Evolutionary conservation across 64 coral and sea anemone species (phyloP).

Genomic region (Orbicella faveolata): DNA sequence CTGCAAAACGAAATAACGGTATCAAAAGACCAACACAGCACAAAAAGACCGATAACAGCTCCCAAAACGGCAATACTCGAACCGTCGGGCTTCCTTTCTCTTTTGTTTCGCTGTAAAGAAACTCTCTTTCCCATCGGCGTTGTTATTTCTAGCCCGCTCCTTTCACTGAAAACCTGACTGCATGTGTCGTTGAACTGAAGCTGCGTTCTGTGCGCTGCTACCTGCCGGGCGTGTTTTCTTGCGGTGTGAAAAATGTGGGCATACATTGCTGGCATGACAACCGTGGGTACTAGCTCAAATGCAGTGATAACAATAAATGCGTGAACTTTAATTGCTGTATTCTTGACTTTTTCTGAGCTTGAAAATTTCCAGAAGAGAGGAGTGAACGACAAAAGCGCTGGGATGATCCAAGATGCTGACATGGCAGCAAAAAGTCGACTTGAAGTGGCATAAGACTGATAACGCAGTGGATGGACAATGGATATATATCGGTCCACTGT

Average conservation of each 20-base stretch:
- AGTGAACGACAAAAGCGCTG: background rate
- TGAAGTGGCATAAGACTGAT: slow-evolving; percentile 9
- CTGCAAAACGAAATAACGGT: slow-evolving; percentile 47
- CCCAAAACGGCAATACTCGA: slow-evolving; percentile 43
- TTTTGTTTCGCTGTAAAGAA: background rate
- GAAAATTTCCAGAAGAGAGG: slow-evolving; percentile 51
- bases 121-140: background rate
- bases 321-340: slow-evolving; percentile 21
- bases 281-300: slow-evolving; percentile 43
- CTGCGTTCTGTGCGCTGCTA: background rate
- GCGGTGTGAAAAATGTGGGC: slow-evolving; percentile 30
- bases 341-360: slow-evolving; percentile 1
- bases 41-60: slow-evolving; percentile 46
- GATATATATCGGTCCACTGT: slow-evolving; percentile 49
- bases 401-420: slow-evolving; percentile 9
- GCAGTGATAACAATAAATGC: slow-evolving; percentile 36
- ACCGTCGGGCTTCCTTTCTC: background rate
- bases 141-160: background rate
- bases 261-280: slow-evolving; percentile 57
- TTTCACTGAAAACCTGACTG: background rate
- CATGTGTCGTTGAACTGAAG: background rate
- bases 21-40: slow-evolving; percentile 57
- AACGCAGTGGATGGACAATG: slow-evolving; percentile 31
- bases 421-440: background rate
- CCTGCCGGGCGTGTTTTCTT: slow-evolving; percentile 6